These are phyloP conservation scores for Ophioninae sp. DNA, from an alignment of 2,888 invertebrate species.

Conservation along the genomic window DNA sequence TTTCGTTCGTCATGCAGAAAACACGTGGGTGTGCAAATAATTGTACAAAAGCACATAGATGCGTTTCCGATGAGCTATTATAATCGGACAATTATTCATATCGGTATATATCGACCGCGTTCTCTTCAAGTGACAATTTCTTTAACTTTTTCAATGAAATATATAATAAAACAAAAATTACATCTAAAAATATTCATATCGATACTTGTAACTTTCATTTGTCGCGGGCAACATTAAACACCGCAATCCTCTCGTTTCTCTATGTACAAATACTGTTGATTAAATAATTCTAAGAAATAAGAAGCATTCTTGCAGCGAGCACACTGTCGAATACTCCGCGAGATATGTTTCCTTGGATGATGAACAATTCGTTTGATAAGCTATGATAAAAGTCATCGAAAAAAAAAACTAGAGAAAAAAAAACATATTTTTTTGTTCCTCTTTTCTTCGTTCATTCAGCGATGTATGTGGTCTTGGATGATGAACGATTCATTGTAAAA, in stretches of 20 bases:
- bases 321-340: slow-evolving; percentile 49
- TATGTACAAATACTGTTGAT: slow-evolving; percentile 68
- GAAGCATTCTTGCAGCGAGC: slow-evolving; percentile 31
- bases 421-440: slow-evolving; percentile 23
- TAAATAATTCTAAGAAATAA: slow-evolving; percentile 56
- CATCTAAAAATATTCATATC: slow-evolving; percentile 16
- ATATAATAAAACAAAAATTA: slow-evolving; percentile 33
- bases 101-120: neutral
- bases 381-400: slow-evolving; percentile 4
- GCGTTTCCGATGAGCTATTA: slow-evolving; percentile 10
- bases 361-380: slow-evolving; percentile 55
- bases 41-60: slow-evolving; percentile 6
- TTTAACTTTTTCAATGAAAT: slow-evolving; percentile 24
- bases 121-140: slow-evolving; percentile 37
- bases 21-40: slow-evolving; percentile 10
- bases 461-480: slow-evolving; percentile 69
- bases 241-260: slow-evolving; percentile 30
- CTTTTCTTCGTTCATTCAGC: slow-evolving; percentile 8
- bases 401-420: neutral
- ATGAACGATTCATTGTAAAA: slow-evolving; percentile 56
- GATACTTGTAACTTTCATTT: slow-evolving; percentile 33
- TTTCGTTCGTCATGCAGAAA: slow-evolving; percentile 43
- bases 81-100: slow-evolving; percentile 3
- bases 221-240: slow-evolving; percentile 25
- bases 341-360: slow-evolving; percentile 69